These are phyloP conservation scores for Mionectes olivaceus DNA, from an alignment of 2,797 vertebrate genomes.

Conservation along the genomic window DNA sequence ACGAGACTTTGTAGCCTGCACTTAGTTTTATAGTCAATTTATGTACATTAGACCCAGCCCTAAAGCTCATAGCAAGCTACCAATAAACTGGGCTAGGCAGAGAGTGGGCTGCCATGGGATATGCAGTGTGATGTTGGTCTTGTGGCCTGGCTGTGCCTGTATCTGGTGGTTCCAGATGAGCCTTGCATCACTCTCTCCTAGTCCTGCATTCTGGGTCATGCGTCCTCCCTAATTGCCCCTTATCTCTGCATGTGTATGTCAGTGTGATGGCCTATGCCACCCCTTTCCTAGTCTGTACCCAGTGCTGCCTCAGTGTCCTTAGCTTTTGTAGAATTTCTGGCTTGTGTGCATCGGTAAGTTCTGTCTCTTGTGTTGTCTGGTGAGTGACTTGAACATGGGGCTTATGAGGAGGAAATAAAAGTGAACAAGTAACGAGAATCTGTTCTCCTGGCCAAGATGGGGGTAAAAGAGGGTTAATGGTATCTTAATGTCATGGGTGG, in stretches of 20 bases:
- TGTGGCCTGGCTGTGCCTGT: slow-evolving; percentile 66
- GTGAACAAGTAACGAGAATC: not conserved
- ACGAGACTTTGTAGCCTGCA: not conserved
- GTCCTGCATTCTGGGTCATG: slow-evolving; percentile 34
- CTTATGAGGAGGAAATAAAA: not conserved
- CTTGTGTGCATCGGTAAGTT: slow-evolving; percentile 1
- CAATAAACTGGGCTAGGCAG: slow-evolving; percentile 39
- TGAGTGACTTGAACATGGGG: not conserved
- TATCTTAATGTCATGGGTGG: not conserved
- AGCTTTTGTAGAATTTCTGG: slow-evolving; percentile 28
- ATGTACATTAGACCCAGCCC: not conserved
- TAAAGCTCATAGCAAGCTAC: not conserved
- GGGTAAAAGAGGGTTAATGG: not conserved
- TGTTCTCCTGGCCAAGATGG: not conserved
- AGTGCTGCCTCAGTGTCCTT: slow-evolving; percentile 8
- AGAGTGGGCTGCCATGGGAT: slow-evolving; percentile 69
- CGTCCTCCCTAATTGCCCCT: not conserved
- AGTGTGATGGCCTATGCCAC: slow-evolving; percentile 5
- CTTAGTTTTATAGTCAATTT: not conserved
- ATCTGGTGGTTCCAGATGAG: slow-evolving; percentile 37
- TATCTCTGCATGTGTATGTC: slow-evolving; percentile 60
- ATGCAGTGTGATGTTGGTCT: slow-evolving; percentile 50
- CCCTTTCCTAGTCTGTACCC: not conserved
- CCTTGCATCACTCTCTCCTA: slow-evolving; percentile 48
- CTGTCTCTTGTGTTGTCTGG: slow-evolving; percentile 30